Conservation (phyloP, 1,140 invertebrate species). For the Hylyphantes graminicola region DNA sequence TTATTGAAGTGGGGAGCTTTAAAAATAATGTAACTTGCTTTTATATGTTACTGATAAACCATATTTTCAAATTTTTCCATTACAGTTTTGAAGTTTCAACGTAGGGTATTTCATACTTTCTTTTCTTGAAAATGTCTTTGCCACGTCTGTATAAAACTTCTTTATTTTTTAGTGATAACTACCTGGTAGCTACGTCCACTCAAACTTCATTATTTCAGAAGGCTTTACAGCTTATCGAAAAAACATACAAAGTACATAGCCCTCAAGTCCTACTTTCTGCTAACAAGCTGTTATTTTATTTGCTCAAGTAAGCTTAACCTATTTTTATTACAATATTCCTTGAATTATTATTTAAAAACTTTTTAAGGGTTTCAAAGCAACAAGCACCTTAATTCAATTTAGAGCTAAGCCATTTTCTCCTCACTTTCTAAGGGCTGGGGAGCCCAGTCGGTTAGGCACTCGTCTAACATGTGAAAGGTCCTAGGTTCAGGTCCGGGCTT, state of each 20-base stretch:
- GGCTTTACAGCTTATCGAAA: conserved; percentile 19
- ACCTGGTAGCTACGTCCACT: neutral
- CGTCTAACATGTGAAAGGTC: no score
- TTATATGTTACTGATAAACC: no score
- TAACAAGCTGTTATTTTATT: neutral
- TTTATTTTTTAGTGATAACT: conserved; percentile 20
- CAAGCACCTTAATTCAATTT: no score
- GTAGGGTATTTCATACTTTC: neutral
- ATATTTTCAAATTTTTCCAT: no score
- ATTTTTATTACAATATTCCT: neutral
- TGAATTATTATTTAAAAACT: neutral
- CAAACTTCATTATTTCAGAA: conserved; percentile 3
- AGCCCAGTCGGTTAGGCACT: no score
- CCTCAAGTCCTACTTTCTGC: conserved; percentile 5
- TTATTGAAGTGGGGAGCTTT: no score
- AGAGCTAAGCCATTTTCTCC: no score
- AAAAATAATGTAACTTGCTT: no score
- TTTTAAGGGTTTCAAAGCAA: no score
- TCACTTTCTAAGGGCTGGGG: no score
- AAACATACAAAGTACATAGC: conserved; percentile 5
- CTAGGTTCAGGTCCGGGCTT: no score
- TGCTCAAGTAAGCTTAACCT: conserved; percentile 7
- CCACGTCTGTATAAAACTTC: neutral
- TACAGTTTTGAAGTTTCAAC: no score
- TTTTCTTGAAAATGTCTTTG: neutral